Evolutionary conservation across 2,797 vertebrate species (phyloP), one percentile per base, ranked within the genome.

Genomic region (Clarias fuscus): DNA sequence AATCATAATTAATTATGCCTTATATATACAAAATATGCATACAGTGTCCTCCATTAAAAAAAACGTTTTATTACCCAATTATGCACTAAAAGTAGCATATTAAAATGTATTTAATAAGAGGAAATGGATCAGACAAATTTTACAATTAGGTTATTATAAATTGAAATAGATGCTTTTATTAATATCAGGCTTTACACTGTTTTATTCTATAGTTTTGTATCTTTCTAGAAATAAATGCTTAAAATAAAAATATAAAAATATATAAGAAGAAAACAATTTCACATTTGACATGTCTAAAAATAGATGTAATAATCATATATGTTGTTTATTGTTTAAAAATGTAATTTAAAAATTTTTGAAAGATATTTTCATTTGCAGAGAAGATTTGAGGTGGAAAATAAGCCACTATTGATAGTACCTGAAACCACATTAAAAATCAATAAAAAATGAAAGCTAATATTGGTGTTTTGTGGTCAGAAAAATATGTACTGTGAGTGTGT

Each of bases 401-500:
- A 73, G 17, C 11, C 20, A 17, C 20, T 64, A 40, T 14, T 80
- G 3, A 43, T n/a, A 62, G 11, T 43, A 79, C 43, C 30, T 78
- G 76, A 37, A 43, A 80, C n/a, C 3, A 80, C 77, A 80, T 59
- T 37, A 5, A 61, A 65, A 65, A 80, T 24, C 33, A 65, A 80
- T 17, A 22, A 15, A 64, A 33, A 13, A 13, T 40, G 18, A 4
- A 40, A 37, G 13, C 13, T 13, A 59, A 59, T 33, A 18, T n/a
- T 56, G 73, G 53, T 77, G 58, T 77, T 48, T 5, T 73, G 11
- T 73, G 24, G 48, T 64, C 20, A 17, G 59, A 20, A 20, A 20
- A 24, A 24, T 10, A 71, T 27, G 48, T 17, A n/a, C 8, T 61
- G 24, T 33, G 80, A 84, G 90, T 86, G 88, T 88, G 83, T 87